These are phyloP conservation scores for Aproaerema taeniolella DNA, from an alignment of 2,888 invertebrate genomes.

Conservation along the genomic window DNA sequence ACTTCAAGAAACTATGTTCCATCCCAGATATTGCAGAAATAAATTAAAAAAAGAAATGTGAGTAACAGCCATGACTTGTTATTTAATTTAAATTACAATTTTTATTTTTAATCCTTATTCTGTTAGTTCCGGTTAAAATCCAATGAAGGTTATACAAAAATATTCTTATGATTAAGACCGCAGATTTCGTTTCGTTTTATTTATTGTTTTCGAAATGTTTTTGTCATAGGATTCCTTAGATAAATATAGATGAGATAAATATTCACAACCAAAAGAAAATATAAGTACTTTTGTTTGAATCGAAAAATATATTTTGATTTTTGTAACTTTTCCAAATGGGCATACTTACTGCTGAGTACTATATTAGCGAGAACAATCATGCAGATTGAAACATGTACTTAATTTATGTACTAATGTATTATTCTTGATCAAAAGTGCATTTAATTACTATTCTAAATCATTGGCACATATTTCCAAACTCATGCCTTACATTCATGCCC, in stretches of 20 bases:
- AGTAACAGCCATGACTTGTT: conserved; percentile 45
- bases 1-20: conserved; percentile 40
- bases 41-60: conserved; percentile 27
- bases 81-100: conserved; percentile 32
- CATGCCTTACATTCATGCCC: not conserved
- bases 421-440: no score
- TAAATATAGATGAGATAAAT: not conserved
- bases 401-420: no score
- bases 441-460: no score
- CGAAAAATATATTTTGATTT: not conserved
- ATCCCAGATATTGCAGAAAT: conserved; percentile 67
- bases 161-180: conserved; percentile 48
- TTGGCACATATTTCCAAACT: conserved; percentile 6
- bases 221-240: conserved; percentile 31
- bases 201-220: conserved; percentile 26
- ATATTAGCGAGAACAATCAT: no score
- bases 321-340: no score
- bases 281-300: not conserved
- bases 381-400: no score
- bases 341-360: no score
- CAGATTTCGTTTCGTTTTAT: conserved; percentile 29
- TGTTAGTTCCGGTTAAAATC: conserved; percentile 41
- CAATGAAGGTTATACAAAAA: conserved; percentile 65
- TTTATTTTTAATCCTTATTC: conserved; percentile 24
- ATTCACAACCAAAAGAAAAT: conserved; percentile 11